Conservation (phyloP, 1,140 invertebrate species). For the Drosophila ogumai region DNA sequence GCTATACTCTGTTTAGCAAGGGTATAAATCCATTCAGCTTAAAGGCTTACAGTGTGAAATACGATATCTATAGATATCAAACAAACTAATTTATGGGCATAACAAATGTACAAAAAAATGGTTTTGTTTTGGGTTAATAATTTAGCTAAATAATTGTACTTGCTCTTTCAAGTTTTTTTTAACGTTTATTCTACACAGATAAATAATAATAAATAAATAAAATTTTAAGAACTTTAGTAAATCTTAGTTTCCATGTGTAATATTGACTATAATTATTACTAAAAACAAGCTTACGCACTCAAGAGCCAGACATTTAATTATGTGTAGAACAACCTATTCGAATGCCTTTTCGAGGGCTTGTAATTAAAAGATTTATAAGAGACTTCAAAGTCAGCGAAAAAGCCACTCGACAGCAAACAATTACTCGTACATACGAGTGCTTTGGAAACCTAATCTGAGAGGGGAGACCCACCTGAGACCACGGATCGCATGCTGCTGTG, state of each 20-base stretch:
- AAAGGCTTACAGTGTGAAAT: background rate
- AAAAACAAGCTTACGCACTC: background rate
- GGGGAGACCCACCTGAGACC: conserved; percentile 70
- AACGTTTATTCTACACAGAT: background rate
- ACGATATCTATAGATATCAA: background rate
- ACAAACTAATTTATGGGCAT: background rate
- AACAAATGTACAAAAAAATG: background rate
- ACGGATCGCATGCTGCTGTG: conserved; percentile 81
- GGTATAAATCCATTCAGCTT: background rate
- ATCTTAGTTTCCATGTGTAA: background rate
- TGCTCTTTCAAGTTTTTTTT: background rate
- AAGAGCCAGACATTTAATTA: conserved; percentile 8
- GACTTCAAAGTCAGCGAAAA: background rate
- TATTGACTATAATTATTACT: background rate
- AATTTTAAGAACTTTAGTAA: background rate
- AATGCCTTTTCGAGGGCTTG: conserved; percentile 6
- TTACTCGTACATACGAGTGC: background rate
- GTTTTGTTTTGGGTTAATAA: background rate
- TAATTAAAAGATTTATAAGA: conserved; percentile 19
- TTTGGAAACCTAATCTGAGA: conserved; percentile 15
- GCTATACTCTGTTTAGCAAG: too few species aligned
- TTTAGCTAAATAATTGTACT: background rate
- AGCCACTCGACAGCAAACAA: background rate
- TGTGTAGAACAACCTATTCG: conserved; percentile 1
- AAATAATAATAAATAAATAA: too few species aligned